phyloP scores from a whole-genome alignment of 2,888 invertebrate species.

The Molanna angustata region DNA sequence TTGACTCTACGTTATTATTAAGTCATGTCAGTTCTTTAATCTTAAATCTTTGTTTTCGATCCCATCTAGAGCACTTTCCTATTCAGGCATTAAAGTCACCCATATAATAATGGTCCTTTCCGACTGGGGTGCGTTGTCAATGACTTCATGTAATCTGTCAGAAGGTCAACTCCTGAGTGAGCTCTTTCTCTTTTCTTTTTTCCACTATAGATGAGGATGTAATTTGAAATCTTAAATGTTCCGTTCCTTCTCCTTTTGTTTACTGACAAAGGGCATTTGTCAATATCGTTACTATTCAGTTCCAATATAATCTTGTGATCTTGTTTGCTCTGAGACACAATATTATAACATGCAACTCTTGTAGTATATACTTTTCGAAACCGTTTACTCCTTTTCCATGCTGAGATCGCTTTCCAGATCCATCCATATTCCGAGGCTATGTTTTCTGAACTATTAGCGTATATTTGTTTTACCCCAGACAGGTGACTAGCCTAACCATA shows the following conservation, averaged over 20 bases:
- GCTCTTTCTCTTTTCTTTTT: background rate
- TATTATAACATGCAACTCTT: conserved; percentile 1
- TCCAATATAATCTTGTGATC: background rate
- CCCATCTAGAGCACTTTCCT: background rate
- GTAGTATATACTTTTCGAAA: background rate
- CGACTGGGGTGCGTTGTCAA: background rate
- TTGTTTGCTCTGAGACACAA: background rate
- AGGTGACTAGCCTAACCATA: no score
- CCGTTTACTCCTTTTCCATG: conserved; percentile 1
- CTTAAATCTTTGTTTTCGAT: background rate
- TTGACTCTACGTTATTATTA: background rate
- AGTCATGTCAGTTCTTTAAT: background rate
- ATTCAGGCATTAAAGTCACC: conserved; percentile 1
- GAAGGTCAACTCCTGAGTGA: background rate
- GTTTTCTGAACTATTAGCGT: no score
- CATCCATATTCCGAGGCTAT: background rate
- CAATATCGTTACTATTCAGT: background rate
- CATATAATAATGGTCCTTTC: background rate
- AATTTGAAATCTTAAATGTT: background rate
- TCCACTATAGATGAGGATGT: conserved; percentile 1
- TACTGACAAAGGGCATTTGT: background rate
- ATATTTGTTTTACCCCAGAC: no score
- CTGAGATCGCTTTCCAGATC: background rate
- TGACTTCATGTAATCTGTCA: background rate
- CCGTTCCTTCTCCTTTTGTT: background rate